Conservation (phyloP, 2,797 vertebrate genomes). For the Naso thynnoides region DNA sequence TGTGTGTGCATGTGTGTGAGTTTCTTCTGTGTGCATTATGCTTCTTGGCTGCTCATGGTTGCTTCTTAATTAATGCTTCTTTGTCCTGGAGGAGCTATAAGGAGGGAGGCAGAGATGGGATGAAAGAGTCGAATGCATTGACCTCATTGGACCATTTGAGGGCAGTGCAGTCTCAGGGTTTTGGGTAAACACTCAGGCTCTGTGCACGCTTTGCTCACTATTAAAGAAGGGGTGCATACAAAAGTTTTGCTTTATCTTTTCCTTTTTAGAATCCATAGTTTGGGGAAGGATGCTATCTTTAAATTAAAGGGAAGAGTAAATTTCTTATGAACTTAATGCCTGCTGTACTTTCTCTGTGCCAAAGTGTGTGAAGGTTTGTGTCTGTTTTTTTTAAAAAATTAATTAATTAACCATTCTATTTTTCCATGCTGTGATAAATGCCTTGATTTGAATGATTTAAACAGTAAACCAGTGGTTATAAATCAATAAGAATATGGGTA, state of each 20-base stretch:
- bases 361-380: background rate
- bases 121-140: constrained; percentile 76
- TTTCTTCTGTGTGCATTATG: constrained; percentile 55
- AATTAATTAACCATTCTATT: background rate
- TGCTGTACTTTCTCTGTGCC: background rate
- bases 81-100: constrained; percentile 78
- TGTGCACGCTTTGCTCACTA: constrained; percentile 27
- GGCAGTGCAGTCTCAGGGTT: constrained; percentile 91
- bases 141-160: constrained; percentile 86
- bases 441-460: background rate
- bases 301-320: background rate
- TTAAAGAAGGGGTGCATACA: constrained; percentile 56
- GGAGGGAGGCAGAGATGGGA: constrained; percentile 53
- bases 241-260: constrained; percentile 64
- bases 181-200: constrained; percentile 50
- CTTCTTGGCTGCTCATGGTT: constrained; percentile 85
- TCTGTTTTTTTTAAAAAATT: background rate
- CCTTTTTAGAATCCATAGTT: constrained; percentile 21
- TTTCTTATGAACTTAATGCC: background rate
- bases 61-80: constrained; percentile 87
- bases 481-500: background rate
- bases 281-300: constrained; percentile 1
- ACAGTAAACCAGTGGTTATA: background rate
- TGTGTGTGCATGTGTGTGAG: constrained; percentile 46
- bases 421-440: background rate